Percentiles rank a stretch among this genome's conserved stretches.
Conservation (phyloP, 2,888 invertebrate genomes). For the Apamea monoglypha region DNA sequence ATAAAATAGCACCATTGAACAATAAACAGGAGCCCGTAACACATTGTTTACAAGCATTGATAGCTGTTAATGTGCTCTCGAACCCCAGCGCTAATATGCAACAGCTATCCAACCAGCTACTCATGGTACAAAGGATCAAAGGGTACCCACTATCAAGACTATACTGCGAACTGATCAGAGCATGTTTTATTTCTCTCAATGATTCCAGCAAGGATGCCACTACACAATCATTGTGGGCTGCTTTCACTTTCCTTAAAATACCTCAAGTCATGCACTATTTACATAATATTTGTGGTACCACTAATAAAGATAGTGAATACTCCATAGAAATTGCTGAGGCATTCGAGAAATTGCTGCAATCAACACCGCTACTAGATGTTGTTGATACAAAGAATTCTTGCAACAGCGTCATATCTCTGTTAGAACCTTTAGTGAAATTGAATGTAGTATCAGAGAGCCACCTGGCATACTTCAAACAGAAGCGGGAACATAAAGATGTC, state of each 20-base stretch:
- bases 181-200: slow-evolving; percentile 96
- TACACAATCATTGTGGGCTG: slow-evolving; percentile 97
- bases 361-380: slow-evolving; percentile 95
- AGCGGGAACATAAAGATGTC: slow-evolving; percentile 91
- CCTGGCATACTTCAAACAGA: slow-evolving; percentile 92
- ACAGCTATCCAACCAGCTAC: slow-evolving; percentile 94
- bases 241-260: slow-evolving; percentile 97
- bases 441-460: slow-evolving; percentile 95
- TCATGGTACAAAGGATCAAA: slow-evolving; percentile 96
- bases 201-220: slow-evolving; percentile 94
- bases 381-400: slow-evolving; percentile 97
- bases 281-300: slow-evolving; percentile 90
- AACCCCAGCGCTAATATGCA: slow-evolving; percentile 96
- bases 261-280: slow-evolving; percentile 94
- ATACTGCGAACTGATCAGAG: slow-evolving; percentile 97
- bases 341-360: slow-evolving; percentile 95
- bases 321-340: slow-evolving; percentile 95
- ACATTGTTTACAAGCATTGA: slow-evolving; percentile 94
- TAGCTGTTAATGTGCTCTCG: slow-evolving; percentile 95
- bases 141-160: slow-evolving; percentile 95
- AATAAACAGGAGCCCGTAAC: slow-evolving; percentile 92
- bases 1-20: slow-evolving; percentile 90
- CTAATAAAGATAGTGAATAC: slow-evolving; percentile 91
- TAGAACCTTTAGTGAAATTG: slow-evolving; percentile 95
- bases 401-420: slow-evolving; percentile 95